Percentiles rank a stretch among this genome's conserved stretches.
Evolutionary conservation across 2,113 vertebrate genomes (phyloP).

Genomic region (Rhegmatorhina hoffmannsi): DNA sequence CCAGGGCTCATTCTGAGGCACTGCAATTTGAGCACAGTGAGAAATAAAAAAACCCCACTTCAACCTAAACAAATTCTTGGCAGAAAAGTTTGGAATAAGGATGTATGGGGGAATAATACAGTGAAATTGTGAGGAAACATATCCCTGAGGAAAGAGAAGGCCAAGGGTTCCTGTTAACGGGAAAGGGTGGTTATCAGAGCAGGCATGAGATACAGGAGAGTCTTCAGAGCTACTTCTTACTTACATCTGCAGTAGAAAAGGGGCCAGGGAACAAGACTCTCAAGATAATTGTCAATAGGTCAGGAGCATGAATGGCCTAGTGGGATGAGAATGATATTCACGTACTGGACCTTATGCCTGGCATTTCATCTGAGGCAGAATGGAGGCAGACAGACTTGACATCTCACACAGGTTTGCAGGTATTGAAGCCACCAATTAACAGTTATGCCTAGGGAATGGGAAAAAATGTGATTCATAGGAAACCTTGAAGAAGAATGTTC

Average conservation of each 20-base stretch:
- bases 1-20: neutral
- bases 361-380: neutral
- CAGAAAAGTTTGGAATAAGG: neutral
- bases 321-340: neutral
- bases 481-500: neutral
- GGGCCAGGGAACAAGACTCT: neutral
- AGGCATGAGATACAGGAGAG: accelerated
- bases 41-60: neutral
- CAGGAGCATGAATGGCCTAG: neutral
- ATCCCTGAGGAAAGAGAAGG: neutral
- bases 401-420: neutral
- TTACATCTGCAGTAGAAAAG: neutral
- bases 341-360: neutral
- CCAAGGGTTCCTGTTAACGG: neutral
- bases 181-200: neutral
- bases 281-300: neutral
- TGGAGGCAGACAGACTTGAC: neutral
- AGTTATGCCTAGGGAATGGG: neutral
- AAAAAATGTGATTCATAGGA: neutral
- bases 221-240: neutral
- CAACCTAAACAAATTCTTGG: neutral
- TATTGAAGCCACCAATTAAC: accelerated
- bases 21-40: neutral
- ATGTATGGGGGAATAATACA: neutral
- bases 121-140: neutral